Base-by-base conservation (phyloP, 1,140 invertebrate genomes). In the Macrosteles quadrilineatus region DNA sequence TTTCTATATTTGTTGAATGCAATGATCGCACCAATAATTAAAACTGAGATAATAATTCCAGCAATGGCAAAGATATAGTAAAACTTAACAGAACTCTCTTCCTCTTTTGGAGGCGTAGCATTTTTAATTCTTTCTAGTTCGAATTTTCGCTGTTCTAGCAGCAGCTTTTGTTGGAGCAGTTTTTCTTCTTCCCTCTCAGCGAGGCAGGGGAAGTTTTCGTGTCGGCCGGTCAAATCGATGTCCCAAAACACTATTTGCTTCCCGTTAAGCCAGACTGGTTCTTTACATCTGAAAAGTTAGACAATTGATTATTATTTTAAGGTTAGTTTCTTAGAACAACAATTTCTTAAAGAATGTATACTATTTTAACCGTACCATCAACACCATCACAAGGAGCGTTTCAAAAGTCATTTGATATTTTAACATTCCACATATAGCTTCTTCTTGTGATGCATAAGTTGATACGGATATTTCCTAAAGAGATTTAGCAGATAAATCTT, bases 141-240 rank as follows among this genome's bases (percentile, higher is more conserved):
- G 21, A 59, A n/a, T 4, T 21, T 4, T 29, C 12, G 1, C 27
- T 27, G 12, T 59, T 59, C 27, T 9, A 14, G 6, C 12, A 14
- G 55, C 27, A 21, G 4, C 27, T 14, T 30, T 50, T 50, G 6
- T 2, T 32, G 17, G 12, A 19, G 19, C 23, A 6, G 2, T 6
- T 83, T 31, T 45, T 66, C 63, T 45, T 43, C 36, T 21, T 43
- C 63, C 1, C n/a, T 14, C 25, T 66, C 63, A 3, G 6, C 23
- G n/a, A 36, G 19, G 27, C 63, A 66, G 21, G 40, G 63, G 23
- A 43, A 27, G 12, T 66, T 66, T 6, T 43, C 63, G 21, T 27
- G 21, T 27, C 40, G 43, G 25, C 40, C 29, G 2, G 12, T 9
- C 9, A 23, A 12, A 27, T 43, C 40, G 21, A 45, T 43, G 2